Evolutionary conservation across 1,140 invertebrate species (phyloP), one percentile per base, ranked within the genome.

Genomic region (Pomacea maculata): DNA sequence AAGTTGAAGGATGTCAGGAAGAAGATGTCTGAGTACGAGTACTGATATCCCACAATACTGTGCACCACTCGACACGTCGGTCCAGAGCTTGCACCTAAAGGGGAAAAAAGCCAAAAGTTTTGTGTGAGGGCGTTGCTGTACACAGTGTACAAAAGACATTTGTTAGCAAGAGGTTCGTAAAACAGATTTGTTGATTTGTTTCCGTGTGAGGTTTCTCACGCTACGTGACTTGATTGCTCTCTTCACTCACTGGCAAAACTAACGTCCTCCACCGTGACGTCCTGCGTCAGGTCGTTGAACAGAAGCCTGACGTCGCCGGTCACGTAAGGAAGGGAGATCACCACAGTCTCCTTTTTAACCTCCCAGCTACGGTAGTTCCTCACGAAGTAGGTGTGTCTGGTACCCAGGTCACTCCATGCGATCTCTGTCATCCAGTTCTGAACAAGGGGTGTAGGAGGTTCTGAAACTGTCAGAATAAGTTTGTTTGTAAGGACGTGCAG

Each of bases 1-100:
- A 34, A n/a, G n/a, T 76, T 29, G 29, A 76, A 25, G 19, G 75
- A 76, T 17, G 75, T 76, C 21, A 76, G 75, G 55, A 34, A 76
- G 57, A 76, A 76, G 21, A 29, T n/a, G 75, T 76, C 34, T 19
- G 15, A 3, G 75, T 61, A 76, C 12, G 75, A 29, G n/a, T 61
- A 64, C 19, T 15, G 29, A 14, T 76, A 45, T 0, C 73, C 75
- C 57, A n/a, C 34, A 55, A 15, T n/a, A 55, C 57, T 45, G 19
- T 25, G 61, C 55, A 29, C 75, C 21, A 54, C 75, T 29, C 12
- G 57, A 76, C 75, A 76, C 10, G 57, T 15, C 21, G 54, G 25
- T 12, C 52, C 19, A 4, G 11, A 21, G 10, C 72, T 21, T 15
- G 25, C 3, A 6, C 14, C 19, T 21, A 34, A 34, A 21, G 34